A percentile compares a stretch with the other conserved stretches of the same genome.
Evolutionary conservation across 2,113 vertebrate genomes (phyloP).

Genomic region (Eptesicus fuscus): DNA sequence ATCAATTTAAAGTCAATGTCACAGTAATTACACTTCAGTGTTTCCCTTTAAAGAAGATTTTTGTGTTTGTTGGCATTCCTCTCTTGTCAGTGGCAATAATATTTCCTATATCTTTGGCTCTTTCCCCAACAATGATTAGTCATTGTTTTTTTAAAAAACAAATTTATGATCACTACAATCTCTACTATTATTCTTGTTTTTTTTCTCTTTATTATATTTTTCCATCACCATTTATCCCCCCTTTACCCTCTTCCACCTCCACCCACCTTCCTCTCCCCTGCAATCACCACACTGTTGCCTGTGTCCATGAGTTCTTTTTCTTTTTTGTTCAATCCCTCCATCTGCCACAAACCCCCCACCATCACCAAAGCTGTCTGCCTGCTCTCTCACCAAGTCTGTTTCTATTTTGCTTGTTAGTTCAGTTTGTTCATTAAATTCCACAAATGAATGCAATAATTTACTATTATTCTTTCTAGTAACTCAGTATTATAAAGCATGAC

Average conservation of each 20-base stretch:
- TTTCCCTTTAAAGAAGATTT: not conserved
- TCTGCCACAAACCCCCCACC: not conserved
- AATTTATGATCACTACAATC: not conserved
- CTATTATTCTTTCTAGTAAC: not conserved
- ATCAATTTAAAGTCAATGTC: slow-evolving; percentile 1
- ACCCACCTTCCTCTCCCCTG: not conserved
- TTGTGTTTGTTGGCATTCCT: not conserved
- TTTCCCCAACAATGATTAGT: not conserved
- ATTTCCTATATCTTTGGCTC: not conserved
- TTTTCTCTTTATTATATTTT: not conserved
- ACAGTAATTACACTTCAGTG: not conserved
- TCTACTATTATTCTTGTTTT: not conserved
- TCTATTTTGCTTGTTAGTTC: not conserved
- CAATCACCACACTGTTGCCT: not conserved
- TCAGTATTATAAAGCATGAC: not conserved
- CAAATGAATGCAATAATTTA: not conserved
- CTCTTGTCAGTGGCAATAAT: not conserved
- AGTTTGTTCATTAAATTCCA: not conserved
- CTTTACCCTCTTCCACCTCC: not conserved
- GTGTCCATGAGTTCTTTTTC: not conserved
- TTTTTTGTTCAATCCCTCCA: not conserved
- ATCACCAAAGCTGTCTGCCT: not conserved
- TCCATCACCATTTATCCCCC: not conserved
- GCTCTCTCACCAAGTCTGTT: not conserved
- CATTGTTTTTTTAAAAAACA: not conserved